Evolutionary conservation across 2,888 invertebrate genomes (phyloP), one percentile per base, ranked within the genome.

Genomic region (Lasioglossum figueresi): DNA sequence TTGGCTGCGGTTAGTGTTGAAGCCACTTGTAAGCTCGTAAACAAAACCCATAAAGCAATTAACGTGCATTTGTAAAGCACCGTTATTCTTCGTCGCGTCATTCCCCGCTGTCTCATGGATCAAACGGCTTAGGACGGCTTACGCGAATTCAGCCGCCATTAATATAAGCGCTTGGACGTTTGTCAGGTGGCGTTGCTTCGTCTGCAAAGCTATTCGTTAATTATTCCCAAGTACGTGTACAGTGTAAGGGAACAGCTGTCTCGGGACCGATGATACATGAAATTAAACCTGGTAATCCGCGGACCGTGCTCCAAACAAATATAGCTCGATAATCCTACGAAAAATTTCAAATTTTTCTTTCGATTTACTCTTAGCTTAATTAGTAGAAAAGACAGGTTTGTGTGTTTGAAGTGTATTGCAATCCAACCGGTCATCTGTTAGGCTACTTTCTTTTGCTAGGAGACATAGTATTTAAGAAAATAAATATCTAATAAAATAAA

Each of bases 101-200:
- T 66, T 34, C 23, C 19, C 19, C 31, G 23, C 66, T 34, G 66
- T 66, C 66, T 23, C 66, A 34, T 66, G 66, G 66, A 66, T 66
- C 66, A 66, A 66, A 66, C 19, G 10, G 19, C 1, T 8, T 34
- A 66, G 34, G 34, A 34, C 23, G 23, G 34, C 34, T 23, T 66
- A 66, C 0, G 66, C 34, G 66, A 31, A 31, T 34, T 66, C 66
- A 8, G 66, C 66, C 66, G 66, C 66, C 66, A 66, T 66, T 66
- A 66, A 66, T 34, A 66, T 23, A 37, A 87, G 79, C 59, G 80
- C 77, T 89, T 82, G 83, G 79, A 82, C 43, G 80, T 86, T 84
- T 78, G 80, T 80, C 85, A 76, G 75, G 34, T n/a, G 45, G 43
- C 34, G 31, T 1, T 70, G 75, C 45, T 45, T 12, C 43, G 40